Base-by-base conservation (phyloP, 1,140 invertebrate species). In the Himalopsyche phryganea region DNA sequence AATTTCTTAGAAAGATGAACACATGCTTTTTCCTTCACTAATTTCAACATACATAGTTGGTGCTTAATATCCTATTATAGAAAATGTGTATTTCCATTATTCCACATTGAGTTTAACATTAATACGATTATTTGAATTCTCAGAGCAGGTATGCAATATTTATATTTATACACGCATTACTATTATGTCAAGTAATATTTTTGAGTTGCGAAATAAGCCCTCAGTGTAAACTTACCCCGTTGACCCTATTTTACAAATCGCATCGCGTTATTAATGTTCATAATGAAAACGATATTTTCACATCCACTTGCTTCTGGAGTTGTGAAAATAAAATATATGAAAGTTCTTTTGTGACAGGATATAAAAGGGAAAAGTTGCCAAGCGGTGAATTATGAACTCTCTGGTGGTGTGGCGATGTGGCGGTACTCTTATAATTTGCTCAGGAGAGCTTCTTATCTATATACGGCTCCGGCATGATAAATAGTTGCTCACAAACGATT, bases 201-300 rank as follows among this genome's bases (percentile, higher is more conserved):
- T n/a, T n/a, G n/a, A n/a, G n/a, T n/a, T n/a, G n/a, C n/a, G n/a
- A n/a, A n/a, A 5, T 28, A 28, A 28, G 9, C 4, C 23, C 23
- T 3, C 23, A 28, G 3, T 28, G 23, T 28, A 28, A 28, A 5
- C 23, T 28, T 28, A 28, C 23, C 23, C 23, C 23, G 9, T 9
- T 9, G 9, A 5, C 23, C 23, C 38, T 5, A 40, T 15, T 40
- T n/a, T 11, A 11, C 38, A 15, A n/a, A 5, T 40, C 38, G 38
- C 5, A 11, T 15, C 38, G 38, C 38, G n/a, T 40, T 40, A 40
- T 15, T n/a, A 40, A 7, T 33, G 38, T 52, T 32, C 46, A 45
- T 45, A 45, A 53, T 53, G 42, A 53, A 53, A 53, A 53, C 41
- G 51, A 53, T 53, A 45, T 53, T 51, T 53, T 28, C 51, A 45